A percentile compares a stretch with the other conserved stretches of the same genome.
phyloP scores from a whole-genome alignment of 2,888 invertebrate species.

The Papilio protenor region DNA sequence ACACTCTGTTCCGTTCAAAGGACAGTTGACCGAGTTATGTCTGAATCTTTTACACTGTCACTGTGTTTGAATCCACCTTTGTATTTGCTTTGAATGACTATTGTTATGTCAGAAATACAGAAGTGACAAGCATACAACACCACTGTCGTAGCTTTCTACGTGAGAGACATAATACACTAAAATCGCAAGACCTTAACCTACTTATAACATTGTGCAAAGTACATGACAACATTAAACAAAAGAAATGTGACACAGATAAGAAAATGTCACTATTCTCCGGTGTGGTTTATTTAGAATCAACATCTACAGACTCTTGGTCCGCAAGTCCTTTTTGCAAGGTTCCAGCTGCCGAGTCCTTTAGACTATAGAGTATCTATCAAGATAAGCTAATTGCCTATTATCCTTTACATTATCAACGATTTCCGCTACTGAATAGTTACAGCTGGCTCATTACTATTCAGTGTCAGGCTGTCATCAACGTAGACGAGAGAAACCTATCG shows the following conservation, averaged over 20 bases:
- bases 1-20: background rate
- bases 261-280: conserved; percentile 4
- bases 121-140: background rate
- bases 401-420: background rate
- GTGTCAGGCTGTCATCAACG: background rate
- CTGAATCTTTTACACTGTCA: background rate
- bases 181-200: conserved; percentile 6
- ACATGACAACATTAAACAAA: conserved; percentile 1
- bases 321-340: no score
- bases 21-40: conserved; percentile 13
- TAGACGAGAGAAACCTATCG: conserved; percentile 2
- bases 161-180: conserved; percentile 9
- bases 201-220: conserved; percentile 8
- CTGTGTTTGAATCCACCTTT: background rate
- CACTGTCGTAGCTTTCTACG: background rate
- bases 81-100: conserved; percentile 5
- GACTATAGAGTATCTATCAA: no score
- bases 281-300: no score
- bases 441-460: background rate
- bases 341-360: no score
- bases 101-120: background rate
- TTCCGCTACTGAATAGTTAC: background rate
- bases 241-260: conserved; percentile 29
- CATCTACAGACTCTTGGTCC: no score
- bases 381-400: background rate